Evolutionary conservation across 2,888 invertebrate species (phyloP), one percentile per base, ranked within the genome.

Genomic region (Timema cristinae): DNA sequence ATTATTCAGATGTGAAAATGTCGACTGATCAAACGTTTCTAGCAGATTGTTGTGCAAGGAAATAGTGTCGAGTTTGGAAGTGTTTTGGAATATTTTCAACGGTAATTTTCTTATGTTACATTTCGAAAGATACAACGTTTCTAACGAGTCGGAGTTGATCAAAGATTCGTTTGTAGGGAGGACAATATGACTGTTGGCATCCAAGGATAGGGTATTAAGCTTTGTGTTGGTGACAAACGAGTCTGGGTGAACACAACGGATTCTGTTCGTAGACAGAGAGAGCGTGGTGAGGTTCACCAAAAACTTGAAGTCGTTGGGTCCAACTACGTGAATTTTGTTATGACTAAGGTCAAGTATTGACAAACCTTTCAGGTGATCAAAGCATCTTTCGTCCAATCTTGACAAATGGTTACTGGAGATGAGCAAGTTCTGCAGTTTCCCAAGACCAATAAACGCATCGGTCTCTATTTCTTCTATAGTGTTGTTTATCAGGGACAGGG

Each of bases 91-190:
- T n/a, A 63, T 63, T 48, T 9, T 16, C 47, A 32, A 13, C 11
- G 63, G 63, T 48, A 63, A 48, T 10, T 63, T 47, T 6, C 63
- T 32, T 11, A 63, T 16, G 47, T n/a, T 32, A 48, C 63, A 63
- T 13, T 10, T 13, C 47, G 63, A 63, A 10, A 63, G 63, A 48
- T 63, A 63, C 47, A 63, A 8, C 1, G 4, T 63, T 48, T 63
- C 63, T 32, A 63, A 47, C 10, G 47, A 47, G 16, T 9, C 13
- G 7, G 63, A 63, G 7, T 47, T 7, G 10, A 63, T 13, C 7
- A 63, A 48, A 6, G 63, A 63, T 32, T 63, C 63, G 63, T 63
- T 63, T 11, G 63, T 63, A 6, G 63, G 63, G 10, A 63, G 63
- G 63, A 47, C 48, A 32, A 63, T 10, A 48, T 63, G 48, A 13